A percentile compares a stretch with the other conserved stretches of the same genome.
These are phyloP conservation scores for Mesembrinibis cayennensis DNA, from an alignment of 2,113 vertebrate species.

Conservation along the genomic window DNA sequence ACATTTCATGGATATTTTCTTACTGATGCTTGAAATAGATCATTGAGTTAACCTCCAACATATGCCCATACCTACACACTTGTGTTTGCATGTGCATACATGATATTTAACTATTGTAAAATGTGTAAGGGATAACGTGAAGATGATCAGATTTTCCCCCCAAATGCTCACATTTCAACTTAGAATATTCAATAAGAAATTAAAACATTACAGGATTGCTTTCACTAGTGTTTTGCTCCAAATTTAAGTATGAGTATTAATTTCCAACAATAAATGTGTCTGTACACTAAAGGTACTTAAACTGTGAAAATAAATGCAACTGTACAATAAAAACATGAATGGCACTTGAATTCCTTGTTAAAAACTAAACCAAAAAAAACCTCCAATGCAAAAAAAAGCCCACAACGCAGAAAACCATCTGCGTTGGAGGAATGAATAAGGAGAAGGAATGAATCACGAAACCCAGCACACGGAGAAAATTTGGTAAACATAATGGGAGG, in stretches of 20 bases:
- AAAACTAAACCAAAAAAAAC: background rate
- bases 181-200: background rate
- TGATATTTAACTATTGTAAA: background rate
- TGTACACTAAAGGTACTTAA: background rate
- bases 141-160: background rate
- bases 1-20: conserved; percentile 7
- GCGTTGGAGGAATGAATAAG: too few species aligned
- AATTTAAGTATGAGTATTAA: background rate
- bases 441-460: background rate
- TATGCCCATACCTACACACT: background rate
- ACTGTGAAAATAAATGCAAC: background rate
- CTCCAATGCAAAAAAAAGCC: background rate
- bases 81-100: background rate
- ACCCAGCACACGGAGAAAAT: accelerated
- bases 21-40: background rate
- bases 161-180: background rate
- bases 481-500: background rate
- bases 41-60: background rate
- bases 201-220: background rate
- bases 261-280: background rate
- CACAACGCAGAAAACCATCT: background rate
- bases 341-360: background rate
- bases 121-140: background rate
- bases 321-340: background rate
- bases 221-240: background rate